Conservation (phyloP, 2,888 invertebrate genomes). For the Diplolepis rosae region DNA sequence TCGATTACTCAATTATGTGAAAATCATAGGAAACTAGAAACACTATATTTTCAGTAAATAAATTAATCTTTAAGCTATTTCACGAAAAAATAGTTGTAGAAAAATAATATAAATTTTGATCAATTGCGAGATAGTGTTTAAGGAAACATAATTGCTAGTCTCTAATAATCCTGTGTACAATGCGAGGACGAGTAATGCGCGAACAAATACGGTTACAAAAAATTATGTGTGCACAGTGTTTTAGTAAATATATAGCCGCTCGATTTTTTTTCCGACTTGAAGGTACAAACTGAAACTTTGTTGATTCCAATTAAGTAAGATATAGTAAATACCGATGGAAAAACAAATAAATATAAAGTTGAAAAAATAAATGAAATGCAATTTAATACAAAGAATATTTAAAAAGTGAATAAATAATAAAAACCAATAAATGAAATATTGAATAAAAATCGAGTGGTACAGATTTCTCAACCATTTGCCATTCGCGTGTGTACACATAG, state of each 20-base stretch:
- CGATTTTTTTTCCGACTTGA: constrained; percentile 1
- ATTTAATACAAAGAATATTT: background rate
- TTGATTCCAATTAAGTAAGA: background rate
- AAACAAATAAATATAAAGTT: too few relatives aligned
- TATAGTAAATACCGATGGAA: too few relatives aligned
- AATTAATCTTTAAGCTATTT: constrained; percentile 1
- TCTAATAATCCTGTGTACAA: constrained; percentile 5
- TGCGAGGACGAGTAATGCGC: background rate
- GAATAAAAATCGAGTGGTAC: background rate
- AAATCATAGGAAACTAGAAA: background rate
- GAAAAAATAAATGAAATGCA: constrained; percentile 1
- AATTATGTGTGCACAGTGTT: background rate
- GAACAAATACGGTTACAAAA: background rate
- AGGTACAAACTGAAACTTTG: background rate
- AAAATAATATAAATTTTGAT: constrained; percentile 21
- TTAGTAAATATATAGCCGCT: constrained; percentile 2
- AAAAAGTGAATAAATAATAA: background rate
- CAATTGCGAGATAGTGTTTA: background rate
- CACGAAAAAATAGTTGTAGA: background rate
- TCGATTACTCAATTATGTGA: too few relatives aligned
- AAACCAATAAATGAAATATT: background rate
- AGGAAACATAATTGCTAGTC: constrained; percentile 29
- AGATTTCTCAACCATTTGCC: background rate
- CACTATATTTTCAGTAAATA: constrained; percentile 13
- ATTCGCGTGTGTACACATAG: background rate